A percentile compares a stretch with the other conserved stretches of the same genome.
These are phyloP conservation scores for Ophioderma brevispina DNA, from an alignment of 35 echinoderm and acorn worm genomes.

Conservation along the genomic window DNA sequence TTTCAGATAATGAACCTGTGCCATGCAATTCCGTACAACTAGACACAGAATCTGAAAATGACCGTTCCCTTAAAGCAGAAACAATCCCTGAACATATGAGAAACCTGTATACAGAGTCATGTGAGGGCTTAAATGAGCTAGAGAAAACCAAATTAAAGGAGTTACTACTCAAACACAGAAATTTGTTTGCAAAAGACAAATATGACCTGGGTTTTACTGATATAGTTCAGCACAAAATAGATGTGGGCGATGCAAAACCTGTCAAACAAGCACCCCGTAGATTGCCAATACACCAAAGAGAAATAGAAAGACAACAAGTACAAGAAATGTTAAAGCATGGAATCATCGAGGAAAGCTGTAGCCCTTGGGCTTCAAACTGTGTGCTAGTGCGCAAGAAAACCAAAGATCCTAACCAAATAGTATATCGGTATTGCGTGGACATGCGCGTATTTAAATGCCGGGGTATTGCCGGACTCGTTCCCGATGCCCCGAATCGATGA, in stretches of 20 bases:
- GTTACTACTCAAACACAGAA: background rate
- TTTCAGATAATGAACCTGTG: background rate
- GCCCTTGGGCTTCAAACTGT: conserved; percentile 41
- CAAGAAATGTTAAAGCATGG: conserved; percentile 27
- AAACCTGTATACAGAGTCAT: background rate
- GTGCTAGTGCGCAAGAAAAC: conserved; percentile 59
- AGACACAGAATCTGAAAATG: background rate
- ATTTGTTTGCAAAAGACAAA: conserved; percentile 45
- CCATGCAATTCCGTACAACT: background rate
- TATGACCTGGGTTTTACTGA: conserved; percentile 60
- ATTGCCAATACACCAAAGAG: conserved; percentile 12
- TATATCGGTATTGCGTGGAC: conserved; percentile 49
- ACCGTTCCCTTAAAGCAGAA: background rate
- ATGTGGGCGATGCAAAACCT: conserved; percentile 18
- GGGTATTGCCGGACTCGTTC: conserved; percentile 47
- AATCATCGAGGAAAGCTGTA: conserved; percentile 37
- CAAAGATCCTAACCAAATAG: background rate
- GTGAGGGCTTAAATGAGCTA: background rate
- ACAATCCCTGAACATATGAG: background rate
- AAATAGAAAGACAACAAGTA: conserved; percentile 37
- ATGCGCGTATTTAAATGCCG: conserved; percentile 37
- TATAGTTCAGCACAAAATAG: conserved; percentile 54
- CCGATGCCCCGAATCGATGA: conserved; percentile 63
- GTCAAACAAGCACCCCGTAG: conserved; percentile 28
- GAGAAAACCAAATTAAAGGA: background rate